These are phyloP conservation scores for Sebastes trivittatus DNA, from an alignment of 2,797 vertebrate genomes.

Conservation along the genomic window DNA sequence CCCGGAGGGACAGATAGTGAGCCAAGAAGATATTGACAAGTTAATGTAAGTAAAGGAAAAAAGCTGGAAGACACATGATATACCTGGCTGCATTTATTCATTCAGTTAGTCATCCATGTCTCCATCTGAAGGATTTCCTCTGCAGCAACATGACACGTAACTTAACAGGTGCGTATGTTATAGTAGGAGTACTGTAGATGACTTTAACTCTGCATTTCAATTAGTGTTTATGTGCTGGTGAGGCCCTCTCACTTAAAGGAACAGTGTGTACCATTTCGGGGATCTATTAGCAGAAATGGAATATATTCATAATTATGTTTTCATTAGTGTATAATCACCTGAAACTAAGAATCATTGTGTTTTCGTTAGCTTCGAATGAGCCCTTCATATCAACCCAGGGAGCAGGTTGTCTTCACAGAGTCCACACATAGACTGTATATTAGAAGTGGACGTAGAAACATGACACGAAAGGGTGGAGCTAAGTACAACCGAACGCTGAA, in stretches of 20 bases:
- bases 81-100: conserved; percentile 25
- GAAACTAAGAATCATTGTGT: too few relatives aligned
- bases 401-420: too few relatives aligned
- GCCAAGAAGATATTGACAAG: conserved; percentile 23
- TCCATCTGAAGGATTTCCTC: conserved; percentile 29
- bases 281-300: too few relatives aligned
- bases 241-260: background rate
- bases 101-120: conserved; percentile 11
- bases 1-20: background rate
- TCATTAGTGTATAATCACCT: too few relatives aligned
- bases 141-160: background rate
- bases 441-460: too few relatives aligned
- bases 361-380: too few relatives aligned
- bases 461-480: too few relatives aligned
- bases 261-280: too few relatives aligned
- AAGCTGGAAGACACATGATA: conserved; percentile 35
- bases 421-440: too few relatives aligned
- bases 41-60: conserved; percentile 28
- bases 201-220: background rate
- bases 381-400: too few relatives aligned
- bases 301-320: too few relatives aligned
- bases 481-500: too few relatives aligned
- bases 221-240: rapidly evolving
- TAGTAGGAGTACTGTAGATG: background rate
- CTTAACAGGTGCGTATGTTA: background rate